Conservation (phyloP, 2,888 invertebrate species). For the Cerceris ruficornis region DNA sequence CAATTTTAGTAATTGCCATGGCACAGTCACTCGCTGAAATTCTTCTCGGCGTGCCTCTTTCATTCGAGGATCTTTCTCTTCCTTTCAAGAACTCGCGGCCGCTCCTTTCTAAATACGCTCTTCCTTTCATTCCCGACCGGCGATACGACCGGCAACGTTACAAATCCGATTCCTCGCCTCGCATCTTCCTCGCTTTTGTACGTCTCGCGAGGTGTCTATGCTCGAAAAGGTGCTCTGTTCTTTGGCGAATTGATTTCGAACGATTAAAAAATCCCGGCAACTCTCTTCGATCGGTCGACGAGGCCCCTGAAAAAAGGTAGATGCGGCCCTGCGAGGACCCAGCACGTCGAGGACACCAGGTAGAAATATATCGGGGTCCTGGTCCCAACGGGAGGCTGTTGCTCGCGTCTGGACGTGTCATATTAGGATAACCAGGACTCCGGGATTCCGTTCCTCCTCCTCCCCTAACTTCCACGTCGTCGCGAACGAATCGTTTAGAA, state of each 20-base stretch:
- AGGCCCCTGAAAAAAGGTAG: constrained; percentile 3
- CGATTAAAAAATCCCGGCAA: constrained; percentile 12
- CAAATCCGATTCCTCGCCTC: not conserved
- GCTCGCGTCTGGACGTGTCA: constrained; percentile 59
- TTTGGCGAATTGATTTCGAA: not conserved
- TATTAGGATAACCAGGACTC: constrained; percentile 66
- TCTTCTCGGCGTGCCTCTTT: not conserved
- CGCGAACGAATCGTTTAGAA: not conserved
- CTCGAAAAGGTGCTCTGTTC: no score
- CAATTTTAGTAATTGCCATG: constrained; percentile 40
- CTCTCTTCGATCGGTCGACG: not conserved
- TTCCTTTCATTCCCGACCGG: not conserved
- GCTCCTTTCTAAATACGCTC: not conserved
- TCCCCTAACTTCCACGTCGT: not conserved
- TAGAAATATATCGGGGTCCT: constrained; percentile 53
- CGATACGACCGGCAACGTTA: not conserved
- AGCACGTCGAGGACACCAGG: constrained; percentile 55
- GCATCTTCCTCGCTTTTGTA: not conserved
- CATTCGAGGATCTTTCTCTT: not conserved
- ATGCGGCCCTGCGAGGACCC: constrained; percentile 50
- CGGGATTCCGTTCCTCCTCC: constrained; percentile 42
- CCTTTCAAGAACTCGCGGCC: not conserved
- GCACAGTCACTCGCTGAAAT: constrained; percentile 1
- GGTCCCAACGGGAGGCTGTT: constrained; percentile 61
- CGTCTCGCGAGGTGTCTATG: not conserved